These are phyloP conservation scores for Arion vulgaris DNA, from an alignment of 1,140 invertebrate genomes.

Conservation along the genomic window DNA sequence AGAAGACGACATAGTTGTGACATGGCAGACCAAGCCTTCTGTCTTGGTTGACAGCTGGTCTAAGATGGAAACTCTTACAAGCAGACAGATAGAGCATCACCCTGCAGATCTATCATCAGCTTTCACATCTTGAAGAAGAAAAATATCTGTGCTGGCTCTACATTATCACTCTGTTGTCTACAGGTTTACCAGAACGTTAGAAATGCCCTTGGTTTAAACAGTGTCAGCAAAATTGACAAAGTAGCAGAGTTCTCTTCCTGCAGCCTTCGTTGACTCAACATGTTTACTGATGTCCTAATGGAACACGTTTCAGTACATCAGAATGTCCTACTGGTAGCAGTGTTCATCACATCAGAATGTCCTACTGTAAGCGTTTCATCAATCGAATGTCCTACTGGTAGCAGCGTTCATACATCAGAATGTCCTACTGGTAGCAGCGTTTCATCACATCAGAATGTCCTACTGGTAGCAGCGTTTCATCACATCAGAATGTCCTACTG, in stretches of 20 bases:
- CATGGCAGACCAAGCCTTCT: no score
- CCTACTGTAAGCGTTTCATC: neutral
- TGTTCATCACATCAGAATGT: neutral
- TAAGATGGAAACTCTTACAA: no score
- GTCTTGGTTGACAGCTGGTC: no score
- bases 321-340: neutral
- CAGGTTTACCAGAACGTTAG: conserved; percentile 46
- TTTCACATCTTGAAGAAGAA: no score
- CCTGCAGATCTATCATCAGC: no score
- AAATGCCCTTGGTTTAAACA: conserved; percentile 59
- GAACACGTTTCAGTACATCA: neutral
- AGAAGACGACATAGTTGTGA: no score
- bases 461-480: neutral
- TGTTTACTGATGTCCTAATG: conserved; percentile 72
- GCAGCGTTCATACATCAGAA: neutral
- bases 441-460: neutral
- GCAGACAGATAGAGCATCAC: no score
- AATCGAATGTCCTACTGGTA: neutral
- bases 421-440: neutral
- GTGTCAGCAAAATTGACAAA: conserved; percentile 74
- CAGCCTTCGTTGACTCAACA: conserved; percentile 73
- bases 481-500: neutral
- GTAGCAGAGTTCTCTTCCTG: conserved; percentile 74
- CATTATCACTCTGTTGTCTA: no score
- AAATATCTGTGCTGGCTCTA: no score